Conservation (phyloP, 2,888 invertebrate species). For the Tachina fera region DNA sequence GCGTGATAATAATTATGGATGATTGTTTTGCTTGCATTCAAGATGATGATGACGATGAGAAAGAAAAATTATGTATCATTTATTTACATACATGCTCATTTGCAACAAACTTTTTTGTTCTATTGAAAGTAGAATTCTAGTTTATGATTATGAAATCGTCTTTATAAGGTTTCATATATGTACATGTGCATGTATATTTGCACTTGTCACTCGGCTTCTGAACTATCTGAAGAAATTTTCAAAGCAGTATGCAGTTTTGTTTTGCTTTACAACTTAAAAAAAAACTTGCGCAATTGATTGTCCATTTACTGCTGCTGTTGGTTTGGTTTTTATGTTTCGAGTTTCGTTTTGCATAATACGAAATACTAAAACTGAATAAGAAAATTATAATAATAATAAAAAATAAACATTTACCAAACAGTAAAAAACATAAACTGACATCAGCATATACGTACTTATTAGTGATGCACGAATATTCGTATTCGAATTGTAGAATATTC, state of each 20-base stretch:
- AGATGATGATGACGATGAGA: conserved; percentile 10
- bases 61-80: conserved; percentile 34
- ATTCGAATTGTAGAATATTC: too few species aligned
- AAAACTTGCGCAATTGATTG: conserved; percentile 59
- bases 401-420: conserved; percentile 17
- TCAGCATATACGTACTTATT: too few species aligned
- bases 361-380: conserved; percentile 14
- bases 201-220: conserved; percentile 50
- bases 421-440: conserved; percentile 59
- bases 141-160: conserved; percentile 60
- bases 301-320: conserved; percentile 30
- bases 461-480: too few species aligned
- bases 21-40: conserved; percentile 47
- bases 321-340: conserved; percentile 55
- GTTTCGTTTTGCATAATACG: conserved; percentile 63
- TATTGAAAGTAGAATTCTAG: conserved; percentile 58
- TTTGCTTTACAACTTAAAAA: conserved; percentile 22
- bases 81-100: conserved; percentile 22
- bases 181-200: conserved; percentile 1
- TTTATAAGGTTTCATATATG: conserved; percentile 47
- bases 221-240: conserved; percentile 33
- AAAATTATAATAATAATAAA: conserved; percentile 1
- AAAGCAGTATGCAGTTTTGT: conserved; percentile 3
- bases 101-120: conserved; percentile 25
- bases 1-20: conserved; percentile 42